Conservation (phyloP, 2,888 invertebrate species). For the Archaeoteleia sp. region DNA sequence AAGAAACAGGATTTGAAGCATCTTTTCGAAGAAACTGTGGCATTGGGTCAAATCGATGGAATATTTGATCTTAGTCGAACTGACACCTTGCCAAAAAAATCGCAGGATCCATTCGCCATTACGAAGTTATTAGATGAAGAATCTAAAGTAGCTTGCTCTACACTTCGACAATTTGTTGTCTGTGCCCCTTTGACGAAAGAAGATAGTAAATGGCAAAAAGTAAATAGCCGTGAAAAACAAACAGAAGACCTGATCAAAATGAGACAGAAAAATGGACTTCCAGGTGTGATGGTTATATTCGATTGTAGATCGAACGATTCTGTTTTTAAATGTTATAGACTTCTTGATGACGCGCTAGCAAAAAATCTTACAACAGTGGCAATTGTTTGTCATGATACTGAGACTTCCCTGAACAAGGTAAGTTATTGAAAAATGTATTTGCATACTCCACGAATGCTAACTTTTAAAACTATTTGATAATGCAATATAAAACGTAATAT, state of each 20-base stretch:
- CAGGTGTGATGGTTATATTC: conserved; percentile 38
- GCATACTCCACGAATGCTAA: no score
- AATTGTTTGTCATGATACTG: no score
- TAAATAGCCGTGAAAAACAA: conserved; percentile 12
- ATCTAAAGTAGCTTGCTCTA: conserved; percentile 20
- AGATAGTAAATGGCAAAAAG: conserved; percentile 17
- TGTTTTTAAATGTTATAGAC: conserved; percentile 7
- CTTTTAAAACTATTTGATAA: conserved; percentile 24
- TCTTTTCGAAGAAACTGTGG: conserved; percentile 39
- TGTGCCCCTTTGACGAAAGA: conserved; percentile 18
- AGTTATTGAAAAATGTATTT: no score
- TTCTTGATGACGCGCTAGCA: no score
- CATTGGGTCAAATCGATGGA: conserved; percentile 36
- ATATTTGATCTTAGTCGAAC: conserved; percentile 50
- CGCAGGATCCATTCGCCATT: background rate
- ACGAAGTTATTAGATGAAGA: conserved; percentile 44
- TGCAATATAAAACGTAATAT: no score
- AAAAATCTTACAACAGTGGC: no score
- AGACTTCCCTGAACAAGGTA: no score
- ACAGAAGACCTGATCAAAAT: conserved; percentile 27
- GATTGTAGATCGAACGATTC: conserved; percentile 2
- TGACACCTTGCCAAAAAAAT: conserved; percentile 6
- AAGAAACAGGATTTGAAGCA: conserved; percentile 29
- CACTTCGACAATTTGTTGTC: conserved; percentile 41
- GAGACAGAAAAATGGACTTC: conserved; percentile 28